Evolutionary conservation across 2,797 vertebrate genomes (phyloP), one percentile per base, ranked within the genome.

Genomic region (Tadarida brasiliensis): DNA sequence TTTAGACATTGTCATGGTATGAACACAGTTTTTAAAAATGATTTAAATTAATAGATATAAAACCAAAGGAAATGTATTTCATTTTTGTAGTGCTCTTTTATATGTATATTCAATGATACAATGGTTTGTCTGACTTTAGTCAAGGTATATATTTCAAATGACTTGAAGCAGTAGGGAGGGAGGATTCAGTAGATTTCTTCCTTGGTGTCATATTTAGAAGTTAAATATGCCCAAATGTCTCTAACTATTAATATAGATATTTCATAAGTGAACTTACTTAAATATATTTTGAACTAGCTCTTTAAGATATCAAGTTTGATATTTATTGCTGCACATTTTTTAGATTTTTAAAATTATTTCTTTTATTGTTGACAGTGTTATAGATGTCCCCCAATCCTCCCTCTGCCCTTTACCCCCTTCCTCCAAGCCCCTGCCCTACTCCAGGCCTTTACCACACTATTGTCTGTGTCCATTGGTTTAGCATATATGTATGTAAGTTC

Each of bases 221-320:
- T 61, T 94, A 94, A 70, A 54, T 94, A 85, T 88, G 24, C 26
- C 24, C n/a, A 84, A 81, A 81, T 7, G 2, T 90, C n/a, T 94
- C 57, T 82, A 77, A 39, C 4, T 83, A 5, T 56, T 80, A 57
- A 90, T 92, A 89, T 80, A 87, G 76, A 67, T 65, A 51, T 93
- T 71, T 90, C 24, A 94, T 94, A n/a, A 94, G 17, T 95, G n/a
- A 89, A 91, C 1, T 67, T 74, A 81, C 7, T 80, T 90, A 84
- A 94, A 83, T 88, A 95, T 59, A 92, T 88, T 96, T 88, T 88
- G 47, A 93, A 91, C 20, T 94, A 87, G 11, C 26, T 26, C 20
- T 14, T 87, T 90, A 30, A 63, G 26, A 80, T 87, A 57, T 78
- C 39, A 90, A 78, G 28, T 90, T 80, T 87, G 33, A 65, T 95